These are phyloP conservation scores for Strigamia maritima DNA, from an alignment of 2,888 invertebrate genomes.

Conservation along the genomic window DNA sequence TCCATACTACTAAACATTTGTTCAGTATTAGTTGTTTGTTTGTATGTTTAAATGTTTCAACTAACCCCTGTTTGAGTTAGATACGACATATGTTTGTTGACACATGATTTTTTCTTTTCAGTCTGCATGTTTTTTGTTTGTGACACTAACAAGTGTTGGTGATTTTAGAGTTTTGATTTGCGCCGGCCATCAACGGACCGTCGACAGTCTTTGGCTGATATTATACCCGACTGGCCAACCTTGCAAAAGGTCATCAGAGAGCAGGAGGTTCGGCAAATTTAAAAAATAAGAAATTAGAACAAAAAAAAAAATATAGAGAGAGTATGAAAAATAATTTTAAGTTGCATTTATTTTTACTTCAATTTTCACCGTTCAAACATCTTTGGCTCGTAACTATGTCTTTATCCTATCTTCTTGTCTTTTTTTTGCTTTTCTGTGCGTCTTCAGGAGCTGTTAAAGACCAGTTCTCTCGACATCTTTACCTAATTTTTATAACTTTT, in stretches of 20 bases:
- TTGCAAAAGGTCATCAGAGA: constrained; percentile 58
- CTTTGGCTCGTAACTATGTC: background rate
- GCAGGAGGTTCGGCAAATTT: constrained; percentile 42
- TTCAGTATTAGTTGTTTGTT: background rate
- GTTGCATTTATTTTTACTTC: background rate
- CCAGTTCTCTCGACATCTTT: background rate
- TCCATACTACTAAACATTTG: background rate
- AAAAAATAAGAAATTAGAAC: background rate
- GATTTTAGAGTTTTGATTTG: constrained; percentile 40
- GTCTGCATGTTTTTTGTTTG: background rate
- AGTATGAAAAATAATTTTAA: background rate
- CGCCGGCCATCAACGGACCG: constrained; percentile 53
- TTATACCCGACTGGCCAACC: constrained; percentile 95
- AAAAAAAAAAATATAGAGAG: no score
- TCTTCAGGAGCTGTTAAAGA: background rate
- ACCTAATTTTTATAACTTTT: background rate
- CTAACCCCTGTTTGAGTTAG: background rate
- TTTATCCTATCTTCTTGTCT: background rate
- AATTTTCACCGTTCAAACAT: background rate
- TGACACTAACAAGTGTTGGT: constrained; percentile 34
- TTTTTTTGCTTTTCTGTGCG: background rate
- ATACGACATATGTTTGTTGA: background rate
- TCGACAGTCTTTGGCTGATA: constrained; percentile 86
- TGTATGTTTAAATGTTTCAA: background rate
- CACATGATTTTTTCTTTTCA: background rate